Evolutionary conservation across 2,797 vertebrate species (phyloP).

Genomic region (Trachurus trachurus): DNA sequence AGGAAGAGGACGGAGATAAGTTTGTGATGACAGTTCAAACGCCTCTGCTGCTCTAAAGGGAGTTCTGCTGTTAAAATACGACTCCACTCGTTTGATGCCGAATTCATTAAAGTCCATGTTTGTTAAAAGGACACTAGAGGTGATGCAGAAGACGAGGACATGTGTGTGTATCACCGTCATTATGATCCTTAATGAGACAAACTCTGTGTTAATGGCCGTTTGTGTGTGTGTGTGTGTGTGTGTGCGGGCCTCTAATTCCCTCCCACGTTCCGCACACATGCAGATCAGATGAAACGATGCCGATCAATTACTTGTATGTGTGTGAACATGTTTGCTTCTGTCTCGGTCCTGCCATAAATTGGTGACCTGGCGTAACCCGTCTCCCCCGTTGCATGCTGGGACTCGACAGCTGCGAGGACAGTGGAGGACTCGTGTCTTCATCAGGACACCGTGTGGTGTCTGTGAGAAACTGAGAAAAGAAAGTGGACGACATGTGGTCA

Average conservation of each 20-base stretch:
- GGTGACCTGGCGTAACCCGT: neutral
- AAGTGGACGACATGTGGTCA: too few species aligned
- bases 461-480: too few species aligned
- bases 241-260: neutral
- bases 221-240: slow-evolving; percentile 1
- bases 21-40: neutral
- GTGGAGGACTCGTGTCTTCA: neutral
- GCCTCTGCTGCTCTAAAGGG: too few species aligned
- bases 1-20: neutral
- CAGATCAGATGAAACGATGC: neutral
- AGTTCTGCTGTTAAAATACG: neutral
- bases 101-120: neutral
- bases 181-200: neutral
- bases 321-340: neutral
- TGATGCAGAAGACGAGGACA: neutral
- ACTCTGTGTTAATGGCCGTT: neutral
- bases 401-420: neutral
- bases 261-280: neutral
- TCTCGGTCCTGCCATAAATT: neutral
- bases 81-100: neutral
- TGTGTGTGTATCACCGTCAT: neutral
- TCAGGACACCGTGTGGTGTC: too few species aligned
- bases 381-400: neutral
- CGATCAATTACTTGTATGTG: neutral
- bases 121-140: neutral